phyloP scores from a whole-genome alignment of 2,113 vertebrate species.

The Pelusios castaneus region DNA sequence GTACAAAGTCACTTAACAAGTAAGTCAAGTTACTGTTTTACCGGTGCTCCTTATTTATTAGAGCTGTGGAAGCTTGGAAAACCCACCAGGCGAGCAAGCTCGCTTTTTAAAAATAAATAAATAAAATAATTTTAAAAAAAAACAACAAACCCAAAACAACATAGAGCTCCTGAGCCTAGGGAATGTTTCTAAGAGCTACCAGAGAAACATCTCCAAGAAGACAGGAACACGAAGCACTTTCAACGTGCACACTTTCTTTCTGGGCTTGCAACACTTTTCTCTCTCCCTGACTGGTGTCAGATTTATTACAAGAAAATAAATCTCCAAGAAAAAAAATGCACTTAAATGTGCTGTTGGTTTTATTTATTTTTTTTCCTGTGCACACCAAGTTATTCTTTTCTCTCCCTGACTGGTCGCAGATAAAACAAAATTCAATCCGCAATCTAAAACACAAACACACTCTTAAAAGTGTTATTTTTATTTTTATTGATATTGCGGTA shows the following conservation, averaged over 20 bases:
- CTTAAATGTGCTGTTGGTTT: conserved; percentile 76
- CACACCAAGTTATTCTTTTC: conserved; percentile 19
- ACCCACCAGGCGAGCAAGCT: conserved; percentile 79
- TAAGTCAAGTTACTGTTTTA: conserved; percentile 86
- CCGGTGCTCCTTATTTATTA: conserved; percentile 89
- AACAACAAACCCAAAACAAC: background rate
- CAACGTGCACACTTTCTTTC: conserved; percentile 59
- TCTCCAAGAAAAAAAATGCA: conserved; percentile 78
- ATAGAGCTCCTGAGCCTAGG: conserved; percentile 60
- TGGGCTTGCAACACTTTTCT: conserved; percentile 67
- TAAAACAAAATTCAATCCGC: background rate
- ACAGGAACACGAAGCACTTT: conserved; percentile 61
- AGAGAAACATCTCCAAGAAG: conserved; percentile 57
- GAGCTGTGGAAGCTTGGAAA: conserved; percentile 83
- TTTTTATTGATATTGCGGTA: background rate
- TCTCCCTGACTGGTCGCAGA: conserved; percentile 20
- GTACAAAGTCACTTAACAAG: conserved; percentile 83
- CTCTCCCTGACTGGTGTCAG: conserved; percentile 80
- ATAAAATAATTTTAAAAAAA: background rate
- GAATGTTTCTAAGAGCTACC: conserved; percentile 75
- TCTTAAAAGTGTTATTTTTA: background rate
- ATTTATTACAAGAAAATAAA: conserved; percentile 86
- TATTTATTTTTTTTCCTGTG: conserved; percentile 45
- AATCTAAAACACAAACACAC: background rate
- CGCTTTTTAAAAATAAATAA: conserved; percentile 78